A percentile compares a stretch with the other conserved stretches of the same genome.
phyloP scores from a whole-genome alignment of 2,113 vertebrate genomes.

The Lanius ludovicianus region DNA sequence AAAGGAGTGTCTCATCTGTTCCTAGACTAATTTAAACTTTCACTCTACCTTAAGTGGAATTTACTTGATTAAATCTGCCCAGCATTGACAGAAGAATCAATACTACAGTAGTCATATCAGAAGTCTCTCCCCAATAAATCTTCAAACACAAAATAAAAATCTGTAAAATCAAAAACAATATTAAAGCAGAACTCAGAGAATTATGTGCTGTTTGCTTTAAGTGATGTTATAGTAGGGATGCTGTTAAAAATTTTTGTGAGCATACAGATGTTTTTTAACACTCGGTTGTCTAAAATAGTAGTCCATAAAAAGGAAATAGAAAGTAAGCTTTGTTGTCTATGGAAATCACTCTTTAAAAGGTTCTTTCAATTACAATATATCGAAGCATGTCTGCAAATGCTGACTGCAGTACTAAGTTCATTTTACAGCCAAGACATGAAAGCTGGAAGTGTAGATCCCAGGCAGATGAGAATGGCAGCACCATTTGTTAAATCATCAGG shows the following conservation, averaged over 20 bases:
- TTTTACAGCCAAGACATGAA: neutral
- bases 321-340: neutral
- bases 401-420: conserved; percentile 3
- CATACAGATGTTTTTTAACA: neutral
- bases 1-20: neutral
- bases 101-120: neutral
- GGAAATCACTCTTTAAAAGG: conserved; percentile 14
- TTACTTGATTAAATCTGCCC: neutral
- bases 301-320: neutral
- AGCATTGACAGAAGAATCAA: neutral
- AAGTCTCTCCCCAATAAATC: neutral
- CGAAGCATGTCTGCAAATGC: neutral
- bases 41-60: neutral
- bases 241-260: neutral
- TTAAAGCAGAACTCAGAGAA: neutral
- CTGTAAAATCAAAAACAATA: neutral
- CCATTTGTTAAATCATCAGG: neutral
- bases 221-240: neutral
- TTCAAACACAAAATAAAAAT: neutral
- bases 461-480: neutral
- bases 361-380: neutral
- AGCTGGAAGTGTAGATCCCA: neutral
- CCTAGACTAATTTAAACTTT: neutral
- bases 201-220: neutral
- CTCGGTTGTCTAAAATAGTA: neutral